Evolutionary conservation across 35 echinoderm and acorn worm genomes (phyloP).

Genomic region (Chiridota heheva): DNA sequence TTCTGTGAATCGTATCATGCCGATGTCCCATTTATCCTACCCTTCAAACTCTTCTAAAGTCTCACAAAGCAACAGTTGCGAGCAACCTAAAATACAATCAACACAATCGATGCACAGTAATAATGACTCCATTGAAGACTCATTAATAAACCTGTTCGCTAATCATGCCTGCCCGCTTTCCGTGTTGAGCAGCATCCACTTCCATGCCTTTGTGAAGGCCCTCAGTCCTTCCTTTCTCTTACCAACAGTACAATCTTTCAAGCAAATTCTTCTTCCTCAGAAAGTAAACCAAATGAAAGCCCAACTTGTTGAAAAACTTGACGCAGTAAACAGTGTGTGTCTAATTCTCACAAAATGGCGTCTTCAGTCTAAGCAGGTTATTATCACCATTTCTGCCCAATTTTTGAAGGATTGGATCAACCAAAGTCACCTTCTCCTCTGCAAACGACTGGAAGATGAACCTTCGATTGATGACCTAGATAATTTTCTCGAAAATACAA

Average conservation of each 20-base stretch:
- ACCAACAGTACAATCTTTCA: slow-evolving; percentile 20
- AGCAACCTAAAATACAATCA: too few relatives aligned
- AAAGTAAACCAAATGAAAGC: slow-evolving; percentile 2
- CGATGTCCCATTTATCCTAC: too few relatives aligned
- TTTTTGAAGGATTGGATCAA: slow-evolving; percentile 35
- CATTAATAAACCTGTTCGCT: too few relatives aligned
- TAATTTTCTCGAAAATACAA: background rate
- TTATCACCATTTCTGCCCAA: slow-evolving; percentile 1
- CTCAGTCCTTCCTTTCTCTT: slow-evolving; percentile 13
- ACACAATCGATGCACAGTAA: too few relatives aligned
- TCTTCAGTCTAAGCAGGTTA: background rate
- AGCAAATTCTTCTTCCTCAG: slow-evolving; percentile 7
- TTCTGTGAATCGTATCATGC: too few relatives aligned
- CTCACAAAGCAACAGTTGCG: too few relatives aligned
- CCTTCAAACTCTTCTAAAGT: too few relatives aligned
- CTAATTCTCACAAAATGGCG: slow-evolving; percentile 13
- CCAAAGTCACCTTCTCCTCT: slow-evolving; percentile 2
- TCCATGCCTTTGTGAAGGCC: slow-evolving; percentile 10
- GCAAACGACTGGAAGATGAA: slow-evolving; percentile 1
- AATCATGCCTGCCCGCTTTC: too few relatives aligned
- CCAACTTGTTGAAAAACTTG: background rate
- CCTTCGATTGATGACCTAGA: slow-evolving; percentile 15
- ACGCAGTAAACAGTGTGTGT: slow-evolving; percentile 20
- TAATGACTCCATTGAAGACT: too few relatives aligned
- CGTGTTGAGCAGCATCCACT: slow-evolving; percentile 1